A percentile compares a stretch with the other conserved stretches of the same genome.
Evolutionary conservation across 2,113 vertebrate species (phyloP).

Genomic region (Pollachius pollachius): DNA sequence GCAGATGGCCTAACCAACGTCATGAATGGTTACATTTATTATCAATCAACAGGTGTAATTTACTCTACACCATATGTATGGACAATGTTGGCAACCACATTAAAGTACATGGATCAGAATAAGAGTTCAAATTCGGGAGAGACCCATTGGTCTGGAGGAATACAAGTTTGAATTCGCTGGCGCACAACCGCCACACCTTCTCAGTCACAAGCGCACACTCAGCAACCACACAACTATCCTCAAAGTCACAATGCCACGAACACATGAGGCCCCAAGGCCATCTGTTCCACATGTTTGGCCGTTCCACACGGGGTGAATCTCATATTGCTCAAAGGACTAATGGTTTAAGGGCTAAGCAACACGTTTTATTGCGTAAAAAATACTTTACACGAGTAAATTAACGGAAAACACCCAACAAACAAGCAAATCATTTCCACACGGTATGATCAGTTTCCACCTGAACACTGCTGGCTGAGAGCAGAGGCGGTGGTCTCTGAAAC

Average conservation of each 20-base stretch:
- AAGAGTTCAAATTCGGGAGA: background rate
- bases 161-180: conserved; percentile 15
- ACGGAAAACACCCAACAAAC: conserved; percentile 51
- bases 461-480: conserved; percentile 41
- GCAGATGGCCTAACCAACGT: too few species aligned
- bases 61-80: too few species aligned
- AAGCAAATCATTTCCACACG: conserved; percentile 46
- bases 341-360: conserved; percentile 34
- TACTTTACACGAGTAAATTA: conserved; percentile 40
- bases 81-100: background rate
- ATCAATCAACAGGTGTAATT: too few species aligned
- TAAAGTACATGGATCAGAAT: conserved; percentile 10
- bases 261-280: conserved; percentile 34
- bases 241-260: conserved; percentile 33
- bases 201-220: conserved; percentile 31
- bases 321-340: conserved; percentile 46
- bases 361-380: conserved; percentile 34
- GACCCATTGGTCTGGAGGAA: conserved; percentile 12
- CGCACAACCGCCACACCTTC: conserved; percentile 5
- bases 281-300: conserved; percentile 18
- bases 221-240: conserved; percentile 29
- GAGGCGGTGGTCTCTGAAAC: conserved; percentile 48
- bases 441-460: conserved; percentile 44
- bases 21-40: too few species aligned
- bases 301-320: conserved; percentile 25